Conservation (phyloP, 2,797 vertebrate genomes). For the Spinibarbus caldwelli region DNA sequence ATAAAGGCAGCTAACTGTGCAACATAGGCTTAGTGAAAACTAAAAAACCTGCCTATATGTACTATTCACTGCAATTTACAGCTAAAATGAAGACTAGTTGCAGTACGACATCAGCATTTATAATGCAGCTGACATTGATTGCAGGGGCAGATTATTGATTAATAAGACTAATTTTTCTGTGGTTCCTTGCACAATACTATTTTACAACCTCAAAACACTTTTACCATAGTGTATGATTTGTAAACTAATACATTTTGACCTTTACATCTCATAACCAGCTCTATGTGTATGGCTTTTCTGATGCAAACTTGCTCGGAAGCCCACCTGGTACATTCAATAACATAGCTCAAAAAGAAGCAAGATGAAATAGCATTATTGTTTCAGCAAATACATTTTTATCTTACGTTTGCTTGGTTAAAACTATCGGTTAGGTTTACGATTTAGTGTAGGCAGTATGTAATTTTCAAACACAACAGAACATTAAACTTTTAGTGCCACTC, state of each 20-base stretch:
- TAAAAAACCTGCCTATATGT: background rate
- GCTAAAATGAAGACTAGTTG: background rate
- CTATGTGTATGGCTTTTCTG: background rate
- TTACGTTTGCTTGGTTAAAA: background rate
- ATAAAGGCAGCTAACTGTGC: slow-evolving; percentile 1
- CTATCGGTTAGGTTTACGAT: background rate
- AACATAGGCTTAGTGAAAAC: too few species aligned
- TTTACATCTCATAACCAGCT: background rate
- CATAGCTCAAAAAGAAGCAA: background rate
- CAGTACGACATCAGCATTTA: background rate
- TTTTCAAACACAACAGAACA: background rate
- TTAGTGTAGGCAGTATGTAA: background rate
- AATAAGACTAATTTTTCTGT: background rate
- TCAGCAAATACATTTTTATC: background rate
- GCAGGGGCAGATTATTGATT: too few species aligned
- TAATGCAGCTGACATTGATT: background rate
- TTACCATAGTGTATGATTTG: background rate
- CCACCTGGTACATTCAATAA: background rate
- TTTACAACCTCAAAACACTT: background rate
- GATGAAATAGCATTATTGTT: background rate
- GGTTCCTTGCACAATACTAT: background rate
- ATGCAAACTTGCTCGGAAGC: background rate
- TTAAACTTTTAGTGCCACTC: background rate
- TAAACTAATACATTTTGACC: background rate
- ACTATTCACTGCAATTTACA: background rate